phyloP scores from a whole-genome alignment of 2,797 vertebrate species.

The Pangasius djambal region DNA sequence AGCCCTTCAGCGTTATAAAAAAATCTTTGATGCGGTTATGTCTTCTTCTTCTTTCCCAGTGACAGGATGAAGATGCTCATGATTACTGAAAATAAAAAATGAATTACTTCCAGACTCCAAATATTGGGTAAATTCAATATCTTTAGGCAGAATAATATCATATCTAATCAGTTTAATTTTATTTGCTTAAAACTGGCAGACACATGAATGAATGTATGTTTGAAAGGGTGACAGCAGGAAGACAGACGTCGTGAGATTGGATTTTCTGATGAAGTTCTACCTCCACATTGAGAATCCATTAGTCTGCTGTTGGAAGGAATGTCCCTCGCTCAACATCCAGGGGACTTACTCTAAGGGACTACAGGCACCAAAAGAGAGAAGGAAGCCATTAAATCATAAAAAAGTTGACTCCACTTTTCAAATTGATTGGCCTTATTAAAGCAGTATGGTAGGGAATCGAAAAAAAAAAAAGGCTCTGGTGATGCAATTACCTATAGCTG shows the following conservation, averaged over 20 bases:
- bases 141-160: not conserved
- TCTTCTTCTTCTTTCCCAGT: not conserved
- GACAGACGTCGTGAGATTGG: constrained; percentile 29
- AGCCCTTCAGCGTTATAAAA: not conserved
- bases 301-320: constrained; percentile 60
- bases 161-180: constrained; percentile 33
- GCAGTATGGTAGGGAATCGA: constrained; percentile 66
- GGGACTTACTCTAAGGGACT: constrained; percentile 66
- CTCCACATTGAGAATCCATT: constrained; percentile 65
- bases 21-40: not conserved
- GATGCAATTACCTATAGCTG: constrained; percentile 63
- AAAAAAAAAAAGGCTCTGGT: constrained; percentile 47
- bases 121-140: not conserved
- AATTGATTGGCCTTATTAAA: constrained; percentile 76
- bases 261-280: constrained; percentile 52
- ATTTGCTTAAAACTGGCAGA: constrained; percentile 27
- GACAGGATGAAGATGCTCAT: not conserved
- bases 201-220: constrained; percentile 36
- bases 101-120: constrained; percentile 1
- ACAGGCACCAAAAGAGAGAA: constrained; percentile 70
- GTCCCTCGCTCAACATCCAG: constrained; percentile 53
- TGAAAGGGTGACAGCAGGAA: constrained; percentile 14
- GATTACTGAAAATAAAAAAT: not conserved
- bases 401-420: constrained; percentile 73
- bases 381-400: constrained; percentile 78